A percentile compares a stretch with the other conserved stretches of the same genome.
Conservation (phyloP, 2,797 vertebrate genomes). For the Rhabdomys pumilio region DNA sequence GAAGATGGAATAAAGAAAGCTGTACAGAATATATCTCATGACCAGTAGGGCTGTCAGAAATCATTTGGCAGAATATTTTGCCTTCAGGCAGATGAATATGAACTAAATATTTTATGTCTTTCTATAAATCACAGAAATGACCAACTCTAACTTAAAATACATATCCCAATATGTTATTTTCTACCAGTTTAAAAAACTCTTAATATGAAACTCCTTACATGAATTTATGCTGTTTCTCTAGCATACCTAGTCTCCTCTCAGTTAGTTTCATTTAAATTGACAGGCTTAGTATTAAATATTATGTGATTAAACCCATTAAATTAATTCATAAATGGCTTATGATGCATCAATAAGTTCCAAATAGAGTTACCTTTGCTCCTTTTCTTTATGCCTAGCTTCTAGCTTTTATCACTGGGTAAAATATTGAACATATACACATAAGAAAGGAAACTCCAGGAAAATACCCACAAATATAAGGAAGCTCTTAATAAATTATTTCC, state of each 20-base stretch:
- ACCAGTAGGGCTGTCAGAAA: neutral
- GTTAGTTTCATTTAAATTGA: slow-evolving; percentile 57
- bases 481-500: neutral
- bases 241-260: neutral
- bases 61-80: neutral
- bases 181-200: neutral
- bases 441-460: slow-evolving; percentile 1
- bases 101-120: slow-evolving; percentile 22
- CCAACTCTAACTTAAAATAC: neutral
- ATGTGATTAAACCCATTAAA: neutral
- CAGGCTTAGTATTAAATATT: neutral
- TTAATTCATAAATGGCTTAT: neutral
- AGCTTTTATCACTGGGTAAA: neutral
- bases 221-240: slow-evolving; percentile 10
- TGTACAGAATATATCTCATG: neutral
- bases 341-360: neutral
- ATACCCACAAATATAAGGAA: neutral
- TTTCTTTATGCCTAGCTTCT: neutral
- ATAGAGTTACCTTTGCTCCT: neutral
- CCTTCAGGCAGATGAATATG: slow-evolving; percentile 1
- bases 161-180: neutral
- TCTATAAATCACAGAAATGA: slow-evolving; percentile 29
- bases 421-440: neutral
- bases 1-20: neutral
- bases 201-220: neutral